Evolutionary conservation across 2,797 vertebrate genomes (phyloP).

Genomic region (Dallia pectoralis): DNA sequence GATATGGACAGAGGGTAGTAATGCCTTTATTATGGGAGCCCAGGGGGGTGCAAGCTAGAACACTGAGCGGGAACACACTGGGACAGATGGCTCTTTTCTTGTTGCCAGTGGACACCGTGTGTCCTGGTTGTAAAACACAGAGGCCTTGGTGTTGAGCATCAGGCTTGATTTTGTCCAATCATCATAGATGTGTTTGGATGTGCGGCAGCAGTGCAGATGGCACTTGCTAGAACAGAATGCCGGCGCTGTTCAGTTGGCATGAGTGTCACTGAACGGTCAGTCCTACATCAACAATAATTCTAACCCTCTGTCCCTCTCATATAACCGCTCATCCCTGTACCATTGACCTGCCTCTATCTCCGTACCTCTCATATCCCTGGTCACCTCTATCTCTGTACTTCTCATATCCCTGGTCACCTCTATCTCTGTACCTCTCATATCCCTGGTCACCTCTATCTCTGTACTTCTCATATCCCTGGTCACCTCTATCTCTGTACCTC

Average conservation of each 20-base stretch:
- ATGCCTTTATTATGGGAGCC: not conserved
- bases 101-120: conserved; percentile 6
- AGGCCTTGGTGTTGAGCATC: conserved; percentile 1
- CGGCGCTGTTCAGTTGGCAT: not conserved
- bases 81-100: not conserved
- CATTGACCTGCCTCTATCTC: not conserved
- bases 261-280: conserved; percentile 6
- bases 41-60: not conserved
- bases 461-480: no score
- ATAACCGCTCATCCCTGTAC: not conserved
- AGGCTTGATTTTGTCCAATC: not conserved
- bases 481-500: not conserved
- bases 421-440: not conserved
- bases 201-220: conserved; percentile 6
- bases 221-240: conserved; percentile 1
- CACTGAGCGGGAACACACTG: not conserved
- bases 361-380: no score
- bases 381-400: not conserved
- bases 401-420: no score
- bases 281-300: not conserved
- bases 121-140: conserved; percentile 1
- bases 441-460: not conserved
- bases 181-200: not conserved
- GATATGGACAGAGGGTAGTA: not conserved
- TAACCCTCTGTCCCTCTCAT: not conserved